Evolutionary conservation across 2,797 vertebrate species (phyloP), one percentile per base, ranked within the genome.

Genomic region (Poecilia gillii): DNA sequence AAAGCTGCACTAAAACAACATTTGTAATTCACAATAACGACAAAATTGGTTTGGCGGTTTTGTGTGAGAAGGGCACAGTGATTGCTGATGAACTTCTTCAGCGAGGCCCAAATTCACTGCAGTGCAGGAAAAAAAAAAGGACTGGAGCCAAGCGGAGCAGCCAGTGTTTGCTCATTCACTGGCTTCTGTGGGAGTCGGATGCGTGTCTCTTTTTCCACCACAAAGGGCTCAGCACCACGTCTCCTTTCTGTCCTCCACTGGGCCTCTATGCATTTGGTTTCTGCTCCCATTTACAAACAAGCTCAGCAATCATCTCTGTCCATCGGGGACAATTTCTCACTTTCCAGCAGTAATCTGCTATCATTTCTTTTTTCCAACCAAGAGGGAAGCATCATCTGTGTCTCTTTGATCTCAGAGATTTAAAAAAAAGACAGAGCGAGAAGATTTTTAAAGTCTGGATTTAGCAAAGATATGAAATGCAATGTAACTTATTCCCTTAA

Each of bases 101-200:
- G 55, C 64, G 7, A 83, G 83, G 89, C 89, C 75, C 81, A 89
- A 85, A 90, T 91, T 92, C 85, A 90, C 64, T 83, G 80, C 84
- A 84, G 84, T 84, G 75, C 82, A 57, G 57, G 53, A 72, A 71
- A 59, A 64, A 66, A 71, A 59, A 66, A 66, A 53, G 59, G 59
- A 86, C 80, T 77, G 72, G 82, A 77, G 87, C 83, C 85, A 76
- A 86, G 85, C 81, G 68, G 72, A 80, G 66, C 33, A 28, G 86
- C 87, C 81, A 83, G 74, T 73, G 81, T 80, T 84, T 72, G 83
- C 85, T 81, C 84, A 78, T 87, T 93, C 76, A 85, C 31, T 74
- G 72, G 80, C 89, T 90, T 91, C 89, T 88, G 81, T 83, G 87
- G 89, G 86, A 83, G 87, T 78, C 88, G 88, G 90, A 91, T 93